Evolutionary conservation across 2,888 invertebrate genomes (phyloP), one percentile per base, ranked within the genome.

Genomic region (Eremobia ochroleuca): DNA sequence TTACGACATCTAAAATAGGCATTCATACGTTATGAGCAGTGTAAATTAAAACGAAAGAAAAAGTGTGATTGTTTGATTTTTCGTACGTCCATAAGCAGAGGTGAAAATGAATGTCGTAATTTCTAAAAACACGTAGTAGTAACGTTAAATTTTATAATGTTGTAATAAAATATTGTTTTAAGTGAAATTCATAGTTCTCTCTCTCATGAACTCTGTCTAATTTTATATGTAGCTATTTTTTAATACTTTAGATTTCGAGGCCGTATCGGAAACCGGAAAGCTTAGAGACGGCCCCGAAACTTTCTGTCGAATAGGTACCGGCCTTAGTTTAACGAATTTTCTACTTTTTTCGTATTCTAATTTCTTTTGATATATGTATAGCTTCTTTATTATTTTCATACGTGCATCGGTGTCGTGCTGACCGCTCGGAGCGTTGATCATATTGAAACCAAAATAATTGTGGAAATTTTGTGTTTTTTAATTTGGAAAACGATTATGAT

Each of bases 31-130:
- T 95, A 92, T 93, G 93, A 93, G 91, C 91, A 90, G 94, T 95
- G 95, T 88, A 95, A 96, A 96, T 95, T 94, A 74, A 94, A 94
- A 95, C 91, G 96, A 96, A 95, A 96, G 96, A 96, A 97, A 97
- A 96, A 97, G 97, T 96, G 94, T 90, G 94, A 94, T 93, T 96
- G 93, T 96, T 96, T 96, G 95, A 93, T 93, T 95, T 95, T 96
- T 94, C 94, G 91, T 94, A 92, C 87, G 88, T 82, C 90, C 82
- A 88, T 91, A 91, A 87, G 90, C 90, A 76, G 83, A 85, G 87
- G 93, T 93, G 92, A 92, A 93, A 94, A 92, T 92, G 62, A 84
- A 73, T 90, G 89, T 77, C 87, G 88, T 90, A 92, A 92, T 87
- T 89, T 87, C 83, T 87, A 88, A 87, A 83, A 86, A 82, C 69